Conservation (phyloP, 2,113 vertebrate species). For the Pelusios castaneus region DNA sequence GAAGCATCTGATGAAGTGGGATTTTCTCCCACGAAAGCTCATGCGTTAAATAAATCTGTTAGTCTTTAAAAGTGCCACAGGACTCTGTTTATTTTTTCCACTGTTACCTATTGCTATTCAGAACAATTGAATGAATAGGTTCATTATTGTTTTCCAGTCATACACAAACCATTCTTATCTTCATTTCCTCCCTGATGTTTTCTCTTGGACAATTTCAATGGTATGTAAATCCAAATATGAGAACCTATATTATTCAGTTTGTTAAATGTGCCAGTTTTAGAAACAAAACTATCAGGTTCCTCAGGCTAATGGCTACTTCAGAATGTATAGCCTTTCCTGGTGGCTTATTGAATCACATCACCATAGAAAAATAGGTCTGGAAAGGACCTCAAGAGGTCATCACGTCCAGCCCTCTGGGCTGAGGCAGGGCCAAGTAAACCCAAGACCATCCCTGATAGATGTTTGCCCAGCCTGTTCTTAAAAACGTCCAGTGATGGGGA, state of each 20-base stretch:
- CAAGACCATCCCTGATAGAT: no score
- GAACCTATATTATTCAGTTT: constrained; percentile 10
- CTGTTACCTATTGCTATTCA: constrained; percentile 43
- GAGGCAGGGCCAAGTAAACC: no score
- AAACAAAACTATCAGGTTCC: background rate
- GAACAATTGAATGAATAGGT: constrained; percentile 39
- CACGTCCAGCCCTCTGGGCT: no score
- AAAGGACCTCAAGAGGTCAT: no score
- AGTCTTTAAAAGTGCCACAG: no score
- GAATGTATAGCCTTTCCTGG: background rate
- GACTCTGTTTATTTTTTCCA: constrained; percentile 36
- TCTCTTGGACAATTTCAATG: constrained; percentile 42
- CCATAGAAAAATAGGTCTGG: no score
- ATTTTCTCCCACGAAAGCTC: no score
- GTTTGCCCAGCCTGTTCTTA: no score
- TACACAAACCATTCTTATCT: constrained; percentile 31
- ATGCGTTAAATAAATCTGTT: no score
- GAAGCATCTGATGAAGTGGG: no score
- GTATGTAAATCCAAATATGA: background rate
- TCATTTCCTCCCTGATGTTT: constrained; percentile 24
- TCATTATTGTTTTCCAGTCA: constrained; percentile 64
- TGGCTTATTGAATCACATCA: background rate
- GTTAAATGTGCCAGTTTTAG: constrained; percentile 3
- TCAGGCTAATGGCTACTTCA: background rate
- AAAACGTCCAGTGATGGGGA: no score